A percentile compares a stretch with the other conserved stretches of the same genome.
phyloP scores from a whole-genome alignment of 2,888 invertebrate genomes.

The Actias luna region DNA sequence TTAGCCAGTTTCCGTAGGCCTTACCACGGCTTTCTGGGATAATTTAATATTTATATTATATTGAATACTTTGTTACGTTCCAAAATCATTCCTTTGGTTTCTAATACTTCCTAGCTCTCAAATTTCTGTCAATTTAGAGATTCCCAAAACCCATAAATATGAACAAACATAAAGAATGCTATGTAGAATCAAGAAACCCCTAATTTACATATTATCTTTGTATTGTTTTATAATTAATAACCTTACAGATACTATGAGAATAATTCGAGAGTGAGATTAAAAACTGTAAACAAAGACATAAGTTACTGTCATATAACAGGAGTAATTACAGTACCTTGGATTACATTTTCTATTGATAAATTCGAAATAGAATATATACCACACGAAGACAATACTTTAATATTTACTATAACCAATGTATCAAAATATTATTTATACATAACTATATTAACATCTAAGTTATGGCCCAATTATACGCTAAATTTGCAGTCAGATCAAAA shows the following conservation, averaged over 20 bases:
- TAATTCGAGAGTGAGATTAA: constrained; percentile 62
- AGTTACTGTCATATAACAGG: constrained; percentile 62
- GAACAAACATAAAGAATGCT: neutral
- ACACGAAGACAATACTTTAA: constrained; percentile 43
- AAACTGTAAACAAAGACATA: constrained; percentile 61
- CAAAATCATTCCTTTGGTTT: too few species aligned
- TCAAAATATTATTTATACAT: constrained; percentile 62
- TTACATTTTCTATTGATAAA: constrained; percentile 59
- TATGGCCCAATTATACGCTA: constrained; percentile 60
- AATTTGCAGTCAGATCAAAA: constrained; percentile 46
- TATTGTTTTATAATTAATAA: neutral
- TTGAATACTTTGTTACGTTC: neutral
- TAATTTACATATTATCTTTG: neutral
- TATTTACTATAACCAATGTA: constrained; percentile 67
- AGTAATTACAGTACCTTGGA: constrained; percentile 69
- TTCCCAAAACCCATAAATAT: too few species aligned
- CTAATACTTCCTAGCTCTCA: neutral
- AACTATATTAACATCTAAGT: constrained; percentile 56
- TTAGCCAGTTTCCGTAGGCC: too few species aligned
- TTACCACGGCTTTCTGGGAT: neutral
- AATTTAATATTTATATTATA: neutral
- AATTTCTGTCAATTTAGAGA: neutral
- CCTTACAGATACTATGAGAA: constrained; percentile 58
- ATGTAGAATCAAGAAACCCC: neutral
- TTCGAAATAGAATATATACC: constrained; percentile 60